Conservation (phyloP, 2,888 invertebrate species). For the Netelia virgata region DNA sequence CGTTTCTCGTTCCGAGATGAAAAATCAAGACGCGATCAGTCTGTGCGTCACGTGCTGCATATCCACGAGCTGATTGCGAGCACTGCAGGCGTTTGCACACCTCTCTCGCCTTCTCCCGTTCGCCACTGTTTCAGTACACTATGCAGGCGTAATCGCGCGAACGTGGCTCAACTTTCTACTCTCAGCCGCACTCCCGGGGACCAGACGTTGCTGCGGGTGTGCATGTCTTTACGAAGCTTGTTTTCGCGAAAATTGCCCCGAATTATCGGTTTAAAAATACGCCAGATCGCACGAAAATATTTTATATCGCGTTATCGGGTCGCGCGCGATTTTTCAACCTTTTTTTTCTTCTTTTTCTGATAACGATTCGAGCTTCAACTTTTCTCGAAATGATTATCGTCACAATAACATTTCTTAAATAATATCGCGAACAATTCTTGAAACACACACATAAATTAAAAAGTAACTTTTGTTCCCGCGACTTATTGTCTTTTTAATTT, state of each 20-base stretch:
- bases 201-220: constrained; percentile 19
- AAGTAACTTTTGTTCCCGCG: too few relatives aligned
- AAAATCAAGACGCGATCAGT: constrained; percentile 60
- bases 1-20: constrained; percentile 33
- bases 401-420: too few relatives aligned
- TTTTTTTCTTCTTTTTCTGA: neutral
- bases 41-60: constrained; percentile 47
- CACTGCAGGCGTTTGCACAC: constrained; percentile 36
- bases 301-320: neutral
- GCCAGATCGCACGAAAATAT: constrained; percentile 25
- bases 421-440: too few relatives aligned
- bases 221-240: neutral
- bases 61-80: constrained; percentile 4
- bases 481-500: too few relatives aligned
- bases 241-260: neutral
- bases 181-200: constrained; percentile 42
- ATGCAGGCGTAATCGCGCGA: constrained; percentile 37
- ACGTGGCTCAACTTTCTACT: constrained; percentile 62
- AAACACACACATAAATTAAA: too few relatives aligned
- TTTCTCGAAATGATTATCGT: too few relatives aligned
- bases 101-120: constrained; percentile 23
- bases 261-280: constrained; percentile 36
- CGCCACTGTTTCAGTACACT: constrained; percentile 33
- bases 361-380: too few relatives aligned
- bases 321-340: neutral